These are phyloP conservation scores for Xanthia togata DNA, from an alignment of 2,888 invertebrate genomes.

Conservation along the genomic window DNA sequence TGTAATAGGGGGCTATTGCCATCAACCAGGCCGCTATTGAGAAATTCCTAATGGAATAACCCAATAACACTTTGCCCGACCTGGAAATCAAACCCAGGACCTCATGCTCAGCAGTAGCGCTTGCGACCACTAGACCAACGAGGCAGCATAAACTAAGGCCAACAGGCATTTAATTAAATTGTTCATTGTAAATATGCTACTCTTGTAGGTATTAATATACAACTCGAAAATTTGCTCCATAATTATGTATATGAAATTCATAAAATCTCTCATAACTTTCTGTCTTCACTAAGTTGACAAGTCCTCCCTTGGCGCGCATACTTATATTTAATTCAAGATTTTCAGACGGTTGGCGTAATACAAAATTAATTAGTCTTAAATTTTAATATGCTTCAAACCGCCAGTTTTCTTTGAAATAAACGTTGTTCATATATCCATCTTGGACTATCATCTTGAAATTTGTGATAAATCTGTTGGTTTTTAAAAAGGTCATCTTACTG, in stretches of 20 bases:
- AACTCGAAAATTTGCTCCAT: not conserved
- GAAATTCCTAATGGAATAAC: too few species aligned
- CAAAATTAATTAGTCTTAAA: conserved; percentile 43
- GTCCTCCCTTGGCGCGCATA: conserved; percentile 2
- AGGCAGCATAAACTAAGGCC: not conserved
- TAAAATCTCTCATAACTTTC: conserved; percentile 16
- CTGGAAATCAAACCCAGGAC: too few species aligned
- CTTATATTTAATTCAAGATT: conserved; percentile 38
- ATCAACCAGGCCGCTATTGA: too few species aligned
- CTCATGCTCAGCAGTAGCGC: too few species aligned
- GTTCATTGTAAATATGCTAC: not conserved
- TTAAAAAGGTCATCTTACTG: not conserved
- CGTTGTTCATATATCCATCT: not conserved
- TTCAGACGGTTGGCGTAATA: conserved; percentile 12
- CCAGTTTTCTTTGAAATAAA: not conserved
- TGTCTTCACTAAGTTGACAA: conserved; percentile 22
- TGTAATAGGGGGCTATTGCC: too few species aligned
- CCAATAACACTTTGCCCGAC: too few species aligned
- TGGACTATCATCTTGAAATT: too few species aligned
- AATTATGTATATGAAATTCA: conserved; percentile 10
- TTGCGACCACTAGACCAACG: too few species aligned
- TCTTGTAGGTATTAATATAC: not conserved
- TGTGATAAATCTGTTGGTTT: not conserved
- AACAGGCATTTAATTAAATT: not conserved
- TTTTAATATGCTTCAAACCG: conserved; percentile 2